Percentiles rank a stretch among this genome's conserved stretches.
Evolutionary conservation across 1,140 invertebrate species (phyloP).

Genomic region (Sarcophaga bullata): DNA sequence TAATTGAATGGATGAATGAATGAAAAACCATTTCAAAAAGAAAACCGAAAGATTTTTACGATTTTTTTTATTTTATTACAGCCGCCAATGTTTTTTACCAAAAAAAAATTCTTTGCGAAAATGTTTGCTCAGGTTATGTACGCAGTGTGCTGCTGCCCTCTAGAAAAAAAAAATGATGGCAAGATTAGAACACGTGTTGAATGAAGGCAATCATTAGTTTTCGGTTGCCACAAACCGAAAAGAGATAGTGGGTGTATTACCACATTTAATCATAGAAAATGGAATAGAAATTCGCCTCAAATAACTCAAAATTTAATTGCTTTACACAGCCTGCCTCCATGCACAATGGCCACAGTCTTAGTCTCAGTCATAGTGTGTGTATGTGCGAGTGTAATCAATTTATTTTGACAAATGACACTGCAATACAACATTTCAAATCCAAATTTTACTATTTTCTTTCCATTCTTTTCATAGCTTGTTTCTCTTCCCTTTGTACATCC

Average conservation of each 20-base stretch:
- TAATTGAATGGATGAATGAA: neutral
- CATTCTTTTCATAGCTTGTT: no score
- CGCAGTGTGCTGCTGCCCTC: no score
- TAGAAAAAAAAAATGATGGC: constrained; percentile 41
- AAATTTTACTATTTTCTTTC: neutral
- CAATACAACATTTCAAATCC: constrained; percentile 41
- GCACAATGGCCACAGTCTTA: no score
- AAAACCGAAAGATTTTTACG: neutral
- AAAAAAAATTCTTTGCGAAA: no score
- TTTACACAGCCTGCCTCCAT: neutral
- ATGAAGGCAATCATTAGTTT: constrained; percentile 52
- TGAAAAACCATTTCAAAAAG: neutral
- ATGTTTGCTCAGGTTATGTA: no score
- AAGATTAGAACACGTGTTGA: constrained; percentile 66
- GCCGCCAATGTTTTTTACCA: no score
- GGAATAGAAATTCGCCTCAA: neutral
- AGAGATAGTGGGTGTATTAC: constrained; percentile 44
- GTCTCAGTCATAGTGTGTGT: neutral
- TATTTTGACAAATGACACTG: constrained; percentile 66
- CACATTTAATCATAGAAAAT: constrained; percentile 37
- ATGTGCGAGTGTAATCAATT: constrained; percentile 52
- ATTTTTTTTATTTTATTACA: no score
- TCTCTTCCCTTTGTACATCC: neutral
- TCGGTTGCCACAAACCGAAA: neutral
- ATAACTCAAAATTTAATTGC: constrained; percentile 5